Base-by-base conservation (phyloP, 2,888 invertebrate species). In the Miltochrista miniata region DNA sequence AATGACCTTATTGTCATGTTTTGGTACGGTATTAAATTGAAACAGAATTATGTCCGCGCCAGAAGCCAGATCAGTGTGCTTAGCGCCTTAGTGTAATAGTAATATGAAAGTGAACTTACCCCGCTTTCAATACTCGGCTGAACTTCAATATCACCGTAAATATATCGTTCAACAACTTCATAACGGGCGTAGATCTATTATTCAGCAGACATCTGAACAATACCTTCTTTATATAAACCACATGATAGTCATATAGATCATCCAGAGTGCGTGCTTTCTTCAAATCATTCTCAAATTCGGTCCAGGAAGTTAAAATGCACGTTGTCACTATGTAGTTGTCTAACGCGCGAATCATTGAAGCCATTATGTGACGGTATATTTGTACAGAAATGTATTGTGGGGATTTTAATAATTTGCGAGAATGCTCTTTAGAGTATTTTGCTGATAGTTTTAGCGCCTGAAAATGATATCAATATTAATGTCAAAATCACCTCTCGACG, bases 271-370 rank as follows among this genome's bases (percentile, higher is more conserved):
- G 87, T 0, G 95, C 94, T 44, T 92, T 91, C 63, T 93, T 87
- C 38, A 97, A 76, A 66, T 94, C 94, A 54, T 93, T 93, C 66
- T 95, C 95, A 59, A 96, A 95, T 54, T 94, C 93, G 1, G 93
- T 93, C 96, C 96, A 96, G 1, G 95, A 95, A 0, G 94, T 92
- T 45, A 95, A 94, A 29, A 96, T 88, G 29, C 96, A 96, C 45
- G 95, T 96, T 0, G 95, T 95, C 0, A 95, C 95, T 46, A 96
- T 93, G 75, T 96, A 96, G 83, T 95, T 95, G 76, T 96, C 95
- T 24, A 96, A 77, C 0, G 95, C 94, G 51, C 95, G 93, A 39
- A 96, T 93, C 74, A 96, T 94, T 50, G 96, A 95, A 29, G 94
- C 94, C 94, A 96, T 95, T 14, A 95, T 92, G 72, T 96, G 95